These are phyloP conservation scores for Macrosiphum euphorbiae DNA, from an alignment of 2,888 invertebrate genomes.

Conservation along the genomic window DNA sequence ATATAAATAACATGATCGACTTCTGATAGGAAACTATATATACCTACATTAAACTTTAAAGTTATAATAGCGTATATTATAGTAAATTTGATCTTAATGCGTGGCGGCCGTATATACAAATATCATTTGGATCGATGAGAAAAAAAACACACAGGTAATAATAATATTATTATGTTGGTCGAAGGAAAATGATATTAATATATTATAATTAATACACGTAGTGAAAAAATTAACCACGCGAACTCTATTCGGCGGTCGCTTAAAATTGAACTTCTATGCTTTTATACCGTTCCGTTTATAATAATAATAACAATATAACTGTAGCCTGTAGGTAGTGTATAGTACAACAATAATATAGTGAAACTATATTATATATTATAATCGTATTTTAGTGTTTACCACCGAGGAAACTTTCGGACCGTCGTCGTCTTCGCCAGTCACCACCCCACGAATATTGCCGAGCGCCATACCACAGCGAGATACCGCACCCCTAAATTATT, in stretches of 20 bases:
- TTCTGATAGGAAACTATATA: neutral
- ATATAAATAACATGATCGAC: neutral
- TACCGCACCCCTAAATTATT: neutral
- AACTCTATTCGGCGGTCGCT: neutral
- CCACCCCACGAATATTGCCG: neutral
- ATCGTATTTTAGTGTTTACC: conserved; percentile 5
- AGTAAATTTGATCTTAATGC: neutral
- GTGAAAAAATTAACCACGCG: neutral
- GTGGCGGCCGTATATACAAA: too few relatives aligned
- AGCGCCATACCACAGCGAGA: neutral
- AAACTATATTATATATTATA: neutral
- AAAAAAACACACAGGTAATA: neutral
- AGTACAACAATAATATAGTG: neutral
- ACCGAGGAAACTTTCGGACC: neutral
- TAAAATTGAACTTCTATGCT: neutral
- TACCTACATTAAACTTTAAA: too few relatives aligned
- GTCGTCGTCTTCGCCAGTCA: neutral
- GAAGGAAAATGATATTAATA: neutral
- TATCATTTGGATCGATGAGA: neutral
- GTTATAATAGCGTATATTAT: neutral
- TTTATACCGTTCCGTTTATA: neutral
- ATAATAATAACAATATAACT: neutral
- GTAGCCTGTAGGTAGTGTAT: neutral
- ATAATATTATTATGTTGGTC: neutral
- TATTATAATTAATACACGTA: neutral